A percentile compares a stretch with the other conserved stretches of the same genome.
Evolutionary conservation across 2,888 invertebrate genomes (phyloP).

Genomic region (Zhengitettix transpicula): DNA sequence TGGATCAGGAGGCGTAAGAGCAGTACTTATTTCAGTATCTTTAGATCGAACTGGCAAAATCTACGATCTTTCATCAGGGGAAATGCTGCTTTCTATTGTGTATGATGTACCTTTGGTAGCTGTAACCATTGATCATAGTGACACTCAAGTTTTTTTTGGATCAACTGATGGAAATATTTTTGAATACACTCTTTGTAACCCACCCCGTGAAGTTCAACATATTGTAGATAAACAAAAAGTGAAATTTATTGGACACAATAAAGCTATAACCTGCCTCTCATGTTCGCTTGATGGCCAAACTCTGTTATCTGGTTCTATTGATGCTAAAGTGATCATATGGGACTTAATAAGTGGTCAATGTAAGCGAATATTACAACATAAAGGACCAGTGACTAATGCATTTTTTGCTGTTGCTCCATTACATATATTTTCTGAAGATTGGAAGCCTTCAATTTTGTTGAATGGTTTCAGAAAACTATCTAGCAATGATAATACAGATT

Average conservation of each 20-base stretch:
- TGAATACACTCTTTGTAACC: constrained; percentile 45
- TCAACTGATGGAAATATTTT: constrained; percentile 51
- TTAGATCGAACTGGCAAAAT: constrained; percentile 69
- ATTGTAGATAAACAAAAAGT: constrained; percentile 34
- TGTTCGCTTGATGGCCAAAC: constrained; percentile 53
- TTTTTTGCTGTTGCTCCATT: constrained; percentile 41
- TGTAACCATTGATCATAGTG: constrained; percentile 49
- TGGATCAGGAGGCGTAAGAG: constrained; percentile 49
- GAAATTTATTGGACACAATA: constrained; percentile 50
- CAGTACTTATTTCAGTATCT: constrained; percentile 60
- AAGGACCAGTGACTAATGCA: constrained; percentile 58
- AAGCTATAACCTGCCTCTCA: constrained; percentile 50
- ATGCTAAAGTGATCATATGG: constrained; percentile 63
- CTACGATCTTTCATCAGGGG: constrained; percentile 55
- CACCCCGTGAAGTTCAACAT: constrained; percentile 48
- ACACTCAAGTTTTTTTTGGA: constrained; percentile 59
- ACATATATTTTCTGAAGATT: constrained; percentile 15
- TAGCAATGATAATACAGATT: constrained; percentile 23
- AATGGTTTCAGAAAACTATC: constrained; percentile 44
- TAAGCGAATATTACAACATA: constrained; percentile 48
- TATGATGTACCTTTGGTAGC: constrained; percentile 53
- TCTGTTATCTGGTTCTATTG: constrained; percentile 60
- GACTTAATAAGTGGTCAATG: constrained; percentile 61
- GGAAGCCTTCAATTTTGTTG: constrained; percentile 18
- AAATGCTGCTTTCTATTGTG: constrained; percentile 51